A percentile compares a stretch with the other conserved stretches of the same genome.
These are phyloP conservation scores for Tenebrosternarchus preto DNA, from an alignment of 2,113 vertebrate genomes.

Conservation along the genomic window DNA sequence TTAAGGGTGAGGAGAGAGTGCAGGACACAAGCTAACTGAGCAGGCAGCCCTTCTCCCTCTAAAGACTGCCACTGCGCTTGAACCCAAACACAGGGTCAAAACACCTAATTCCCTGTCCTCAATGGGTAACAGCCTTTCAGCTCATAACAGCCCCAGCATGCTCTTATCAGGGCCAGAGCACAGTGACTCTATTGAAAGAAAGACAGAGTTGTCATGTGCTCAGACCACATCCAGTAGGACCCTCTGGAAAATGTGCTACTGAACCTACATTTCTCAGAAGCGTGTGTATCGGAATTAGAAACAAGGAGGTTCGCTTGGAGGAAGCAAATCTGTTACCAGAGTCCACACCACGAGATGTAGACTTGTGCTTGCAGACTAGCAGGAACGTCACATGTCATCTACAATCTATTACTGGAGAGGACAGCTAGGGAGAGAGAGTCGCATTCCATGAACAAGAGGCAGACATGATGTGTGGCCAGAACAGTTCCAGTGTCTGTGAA, in stretches of 20 bases:
- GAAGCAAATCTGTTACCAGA: neutral
- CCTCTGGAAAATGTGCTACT: neutral
- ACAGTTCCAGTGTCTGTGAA: conserved; percentile 23
- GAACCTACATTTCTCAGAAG: too few relatives aligned
- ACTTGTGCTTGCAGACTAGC: neutral
- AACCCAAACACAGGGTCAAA: conserved; percentile 48
- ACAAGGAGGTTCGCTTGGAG: neutral
- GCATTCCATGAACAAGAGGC: conserved; percentile 34
- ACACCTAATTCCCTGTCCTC: conserved; percentile 28
- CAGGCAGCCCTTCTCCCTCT: conserved; percentile 6
- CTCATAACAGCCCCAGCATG: conserved; percentile 36
- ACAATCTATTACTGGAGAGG: conserved; percentile 16
- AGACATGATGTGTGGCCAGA: conserved; percentile 26
- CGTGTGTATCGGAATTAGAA: neutral
- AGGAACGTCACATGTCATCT: neutral
- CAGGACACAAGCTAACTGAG: conserved; percentile 29
- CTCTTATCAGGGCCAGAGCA: conserved; percentile 17
- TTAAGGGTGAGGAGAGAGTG: conserved; percentile 32
- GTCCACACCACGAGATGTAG: neutral
- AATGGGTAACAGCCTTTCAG: conserved; percentile 40
- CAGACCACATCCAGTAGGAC: conserved; percentile 8
- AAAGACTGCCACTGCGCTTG: neutral
- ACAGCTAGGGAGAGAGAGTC: conserved; percentile 15
- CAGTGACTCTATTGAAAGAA: conserved; percentile 9
- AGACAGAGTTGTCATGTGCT: neutral